Base-by-base conservation (phyloP, 2,888 invertebrate species). In the Tethea ocularis region DNA sequence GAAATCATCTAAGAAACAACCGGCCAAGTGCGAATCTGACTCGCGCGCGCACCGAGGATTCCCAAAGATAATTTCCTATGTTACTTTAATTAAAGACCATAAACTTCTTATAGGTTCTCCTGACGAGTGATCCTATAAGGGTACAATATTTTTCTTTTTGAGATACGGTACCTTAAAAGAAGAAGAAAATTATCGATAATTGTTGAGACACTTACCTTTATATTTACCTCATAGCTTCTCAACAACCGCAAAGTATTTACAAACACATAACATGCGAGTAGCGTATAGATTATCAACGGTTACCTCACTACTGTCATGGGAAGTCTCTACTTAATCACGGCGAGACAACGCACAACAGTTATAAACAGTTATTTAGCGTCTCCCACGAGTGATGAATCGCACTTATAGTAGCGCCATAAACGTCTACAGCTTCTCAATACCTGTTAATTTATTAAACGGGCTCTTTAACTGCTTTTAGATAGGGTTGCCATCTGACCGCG, bases 321-420 rank as follows among this genome's bases (percentile, higher is more conserved):
- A 71, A 71, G 67, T 57, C 66, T 60, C 68, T 62, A 66, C 62
- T 65, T 71, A 70, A 74, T 66, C 63, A 51, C 59, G 59, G 46
- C 58, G 61, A 68, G 65, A 72, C 74, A 76, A 78, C 74, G 69
- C n/a, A 38, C 38, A 75, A 46, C 74, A 76, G 77, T 77, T 73
- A n/a, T n/a, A n/a, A 75, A 75, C 78, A 71, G 76, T 72, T 71
- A 70, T 66, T 70, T 64, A 64, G 67, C 67, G 68, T 79, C 74
- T 80, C 78, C 72, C 80, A 80, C 77, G 77, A 64, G 69, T 67
- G 66, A 69, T 51, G 64, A 68, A 68, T 59, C 63, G 58, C 67
- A 63, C 67, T 63, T 57, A 38, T n/a, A 38, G 38, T 38, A 38
- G n/a, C n/a, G n/a, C 38, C n/a, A 38, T 38, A n/a, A 38, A 38